These are phyloP conservation scores for Helicoverpa armigera DNA, from an alignment of 1,140 invertebrate genomes.

Conservation along the genomic window DNA sequence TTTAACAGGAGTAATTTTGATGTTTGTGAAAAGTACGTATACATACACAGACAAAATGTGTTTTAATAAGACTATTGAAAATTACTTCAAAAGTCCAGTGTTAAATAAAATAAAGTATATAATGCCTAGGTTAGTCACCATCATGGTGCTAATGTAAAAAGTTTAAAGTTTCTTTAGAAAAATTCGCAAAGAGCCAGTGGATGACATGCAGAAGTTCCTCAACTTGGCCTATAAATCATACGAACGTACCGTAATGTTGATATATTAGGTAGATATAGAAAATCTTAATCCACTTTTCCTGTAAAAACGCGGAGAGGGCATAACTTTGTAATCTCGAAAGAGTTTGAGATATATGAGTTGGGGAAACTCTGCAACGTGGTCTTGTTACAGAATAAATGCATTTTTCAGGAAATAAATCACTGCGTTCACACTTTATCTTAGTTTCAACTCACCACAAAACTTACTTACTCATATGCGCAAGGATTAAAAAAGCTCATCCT, in stretches of 20 bases:
- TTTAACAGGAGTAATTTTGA: not conserved
- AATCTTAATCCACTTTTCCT: constrained; percentile 82
- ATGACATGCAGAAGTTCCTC: constrained; percentile 80
- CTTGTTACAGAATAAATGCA: constrained; percentile 62
- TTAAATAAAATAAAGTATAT: constrained; percentile 51
- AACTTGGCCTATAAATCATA: constrained; percentile 83
- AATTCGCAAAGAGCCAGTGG: constrained; percentile 73
- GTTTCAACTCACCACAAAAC: constrained; percentile 11
- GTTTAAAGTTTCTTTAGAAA: constrained; percentile 81
- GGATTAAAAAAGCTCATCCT: not conserved
- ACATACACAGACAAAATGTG: constrained; percentile 6
- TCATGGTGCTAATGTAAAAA: constrained; percentile 78
- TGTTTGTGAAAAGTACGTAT: not conserved
- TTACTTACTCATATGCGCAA: not conserved
- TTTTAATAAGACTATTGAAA: constrained; percentile 3
- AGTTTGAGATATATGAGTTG: constrained; percentile 71
- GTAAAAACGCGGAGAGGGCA: constrained; percentile 70
- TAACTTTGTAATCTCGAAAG: constrained; percentile 79
- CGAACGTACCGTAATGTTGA: constrained; percentile 74
- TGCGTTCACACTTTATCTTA: constrained; percentile 25
- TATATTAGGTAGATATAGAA: constrained; percentile 79
- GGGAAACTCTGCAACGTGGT: constrained; percentile 62
- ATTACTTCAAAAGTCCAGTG: constrained; percentile 29
- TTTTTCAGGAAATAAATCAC: constrained; percentile 53
- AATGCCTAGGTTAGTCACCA: constrained; percentile 56